A percentile compares a stretch with the other conserved stretches of the same genome.
Conservation (phyloP, 1,140 invertebrate species). For the Pemphigus obesinymphae region DNA sequence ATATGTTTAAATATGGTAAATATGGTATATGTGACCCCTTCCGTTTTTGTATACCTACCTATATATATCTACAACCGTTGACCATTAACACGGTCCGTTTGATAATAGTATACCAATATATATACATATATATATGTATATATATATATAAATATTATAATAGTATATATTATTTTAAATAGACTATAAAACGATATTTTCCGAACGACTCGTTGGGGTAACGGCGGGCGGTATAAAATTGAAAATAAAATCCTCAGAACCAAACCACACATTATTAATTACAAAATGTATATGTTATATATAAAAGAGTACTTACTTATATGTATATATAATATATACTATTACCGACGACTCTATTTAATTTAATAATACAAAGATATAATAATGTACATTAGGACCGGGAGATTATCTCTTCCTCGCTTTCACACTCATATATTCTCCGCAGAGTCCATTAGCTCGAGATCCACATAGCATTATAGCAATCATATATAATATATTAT, state of each 20-base stretch:
- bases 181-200: neutral
- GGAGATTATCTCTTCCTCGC: neutral
- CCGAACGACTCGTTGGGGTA: too few species aligned
- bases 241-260: neutral
- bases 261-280: constrained; percentile 17
- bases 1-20: neutral
- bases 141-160: too few species aligned
- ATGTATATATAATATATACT: neutral
- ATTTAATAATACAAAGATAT: neutral
- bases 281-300: neutral
- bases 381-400: neutral
- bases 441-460: constrained; percentile 3
- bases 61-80: too few species aligned
- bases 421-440: neutral
- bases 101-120: too few species aligned
- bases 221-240: too few species aligned
- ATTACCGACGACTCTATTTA: constrained; percentile 4
- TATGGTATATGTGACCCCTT: neutral
- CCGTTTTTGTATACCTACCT: too few species aligned
- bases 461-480: constrained; percentile 9
- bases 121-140: too few species aligned
- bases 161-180: too few species aligned
- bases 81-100: too few species aligned
- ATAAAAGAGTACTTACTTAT: neutral
- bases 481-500: too few species aligned